Base-by-base conservation (phyloP, 2,797 vertebrate species). In the Geotrypetes seraphini region DNA sequence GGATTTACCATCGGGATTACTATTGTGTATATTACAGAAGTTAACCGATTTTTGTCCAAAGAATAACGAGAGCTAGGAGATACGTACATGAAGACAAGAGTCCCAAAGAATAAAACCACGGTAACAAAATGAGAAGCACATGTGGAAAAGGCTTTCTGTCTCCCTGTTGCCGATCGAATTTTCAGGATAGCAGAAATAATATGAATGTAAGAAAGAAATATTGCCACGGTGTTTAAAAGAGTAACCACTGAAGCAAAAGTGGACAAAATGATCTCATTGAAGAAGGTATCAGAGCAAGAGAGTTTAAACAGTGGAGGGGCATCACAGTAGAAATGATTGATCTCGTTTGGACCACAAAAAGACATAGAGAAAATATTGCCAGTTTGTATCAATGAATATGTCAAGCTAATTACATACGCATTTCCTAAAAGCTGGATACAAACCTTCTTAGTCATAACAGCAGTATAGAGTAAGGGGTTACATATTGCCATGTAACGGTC, bases 1-100 rank as follows among this genome's bases (percentile, higher is more conserved):
- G 58, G 50, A 4, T 60, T 66, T 15, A 66, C 16, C 50, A 57
- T 57, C 25, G 56, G 56, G 3, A 50, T 57, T 15, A 63, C 53
- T 0, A 31, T 16, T 3, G 53, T 55, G 14, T 51, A 63, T 31
- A 63, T 47, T 5, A 60, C 37, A 1, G 52, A 43, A 15, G 60
- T 24, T 10, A 44, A 32, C 17, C 53, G 60, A 11, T 48, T 43
- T 17, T 50, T 29, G 8, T 34, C 36, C 17, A 48, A 49, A 2
- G 45, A 48, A 16, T 40, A 30, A 2, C 45, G 28, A 7, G 46
- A 48, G 7, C 39, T 34, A 18, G 44, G 47, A 3, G 33, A n/a
- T 41, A 63, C 33, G 1, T 57, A 53, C 37, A 52, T 64, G 7
- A 40, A 37, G 12, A 60, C 40, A 10, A 51, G 43, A 6, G 53